Base-by-base conservation (phyloP, 2,797 vertebrate species). In the Onychomys torridus region DNA sequence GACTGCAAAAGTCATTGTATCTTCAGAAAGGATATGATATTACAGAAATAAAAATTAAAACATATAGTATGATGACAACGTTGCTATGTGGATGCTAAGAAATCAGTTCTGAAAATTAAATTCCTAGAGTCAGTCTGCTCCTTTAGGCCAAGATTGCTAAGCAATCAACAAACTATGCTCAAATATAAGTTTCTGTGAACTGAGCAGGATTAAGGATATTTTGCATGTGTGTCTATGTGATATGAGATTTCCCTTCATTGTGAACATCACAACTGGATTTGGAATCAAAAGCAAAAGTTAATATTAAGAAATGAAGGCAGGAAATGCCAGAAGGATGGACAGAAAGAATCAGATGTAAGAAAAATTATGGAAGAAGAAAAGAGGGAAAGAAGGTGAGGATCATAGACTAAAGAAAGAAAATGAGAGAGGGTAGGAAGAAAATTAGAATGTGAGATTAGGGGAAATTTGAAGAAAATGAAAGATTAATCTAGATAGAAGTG, bases 11-110 rank as follows among this genome's bases (percentile, higher is more conserved):
- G 37, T 29, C 5, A 32, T 32, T 2, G 7, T 55, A 65, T 59
- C 29, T 79, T 86, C 67, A 67, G n/a, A 55, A 37, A 27, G 6
- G 14, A 43, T 9, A 19, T 81, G 43, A 21, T 65, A 2, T 65
- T 79, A 61, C 14, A 65, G 23, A 93, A 86, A 34, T 71, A 32
- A 63, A 63, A 67, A 87, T 77, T 19, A 86, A 81, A 91, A 32
- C 10, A 2, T 21, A 43, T 32, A 65, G 12, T 32, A 11, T 65
- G 63, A 65, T 65, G 12, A 65, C 14, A 11, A 65, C 63, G 32
- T 32, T 65, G 63, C 63, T 32, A 65, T 65, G 27, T 32, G 29
- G 13, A 65, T 13, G 29, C 49, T 37, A 77, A 89, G 16, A 79
- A 69, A 82, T 85, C 16, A 65, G 25, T 43, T 77, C 27, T 78